These are phyloP conservation scores for Coturnix japonica DNA, from an alignment of 2,113 vertebrate genomes.

Conservation along the genomic window DNA sequence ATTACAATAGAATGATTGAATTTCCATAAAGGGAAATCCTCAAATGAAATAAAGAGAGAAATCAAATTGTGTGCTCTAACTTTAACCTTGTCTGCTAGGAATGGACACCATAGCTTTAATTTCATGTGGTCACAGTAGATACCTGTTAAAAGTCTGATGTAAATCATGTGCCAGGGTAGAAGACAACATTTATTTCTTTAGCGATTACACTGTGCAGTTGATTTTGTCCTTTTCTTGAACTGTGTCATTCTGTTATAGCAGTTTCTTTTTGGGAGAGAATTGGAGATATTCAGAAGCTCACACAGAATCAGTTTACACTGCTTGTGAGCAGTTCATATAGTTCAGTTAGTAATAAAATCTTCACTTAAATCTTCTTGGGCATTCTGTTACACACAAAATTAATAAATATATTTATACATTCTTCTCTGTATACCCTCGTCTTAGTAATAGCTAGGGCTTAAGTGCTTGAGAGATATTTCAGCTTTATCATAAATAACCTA, in stretches of 20 bases:
- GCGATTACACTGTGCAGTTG: neutral
- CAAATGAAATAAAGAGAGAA: neutral
- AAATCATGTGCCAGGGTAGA: neutral
- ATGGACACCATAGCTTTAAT: neutral
- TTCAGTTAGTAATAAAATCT: neutral
- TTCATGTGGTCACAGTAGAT: neutral
- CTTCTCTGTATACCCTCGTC: neutral
- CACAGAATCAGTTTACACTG: neutral
- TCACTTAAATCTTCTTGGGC: neutral
- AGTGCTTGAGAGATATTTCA: neutral
- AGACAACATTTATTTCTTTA: neutral
- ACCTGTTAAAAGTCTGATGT: neutral
- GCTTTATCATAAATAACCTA: neutral
- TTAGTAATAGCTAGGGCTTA: conserved; percentile 2
- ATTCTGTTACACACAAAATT: neutral
- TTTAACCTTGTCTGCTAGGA: neutral
- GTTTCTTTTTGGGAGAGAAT: neutral
- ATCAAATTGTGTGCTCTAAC: accelerated
- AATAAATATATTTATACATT: neutral
- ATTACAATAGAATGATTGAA: neutral
- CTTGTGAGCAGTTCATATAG: neutral
- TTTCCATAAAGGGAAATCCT: neutral
- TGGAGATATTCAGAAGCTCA: neutral
- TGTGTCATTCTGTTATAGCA: neutral
- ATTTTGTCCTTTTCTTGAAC: neutral